These are phyloP conservation scores for Pampusana beccarii DNA, from an alignment of 2,113 vertebrate genomes.

Conservation along the genomic window DNA sequence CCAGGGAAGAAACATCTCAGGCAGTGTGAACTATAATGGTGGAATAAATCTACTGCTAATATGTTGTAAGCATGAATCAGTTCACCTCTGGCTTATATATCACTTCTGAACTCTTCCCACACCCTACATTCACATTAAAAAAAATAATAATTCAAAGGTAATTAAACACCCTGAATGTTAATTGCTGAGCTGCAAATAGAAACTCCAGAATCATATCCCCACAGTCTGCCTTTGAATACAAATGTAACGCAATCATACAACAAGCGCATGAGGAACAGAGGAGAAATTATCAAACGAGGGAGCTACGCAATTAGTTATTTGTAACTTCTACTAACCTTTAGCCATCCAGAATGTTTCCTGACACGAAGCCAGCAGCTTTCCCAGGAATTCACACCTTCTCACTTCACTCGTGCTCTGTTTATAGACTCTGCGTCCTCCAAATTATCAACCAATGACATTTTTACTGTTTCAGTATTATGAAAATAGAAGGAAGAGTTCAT, in stretches of 20 bases:
- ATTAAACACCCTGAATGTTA: not conserved
- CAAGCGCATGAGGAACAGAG: not conserved
- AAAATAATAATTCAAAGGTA: not conserved
- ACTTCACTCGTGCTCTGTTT: not conserved
- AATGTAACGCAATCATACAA: not conserved
- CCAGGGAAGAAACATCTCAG: not conserved
- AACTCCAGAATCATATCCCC: not conserved
- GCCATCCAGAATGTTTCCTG: not conserved
- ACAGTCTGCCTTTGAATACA: not conserved
- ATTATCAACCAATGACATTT: not conserved
- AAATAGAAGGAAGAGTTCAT: not conserved
- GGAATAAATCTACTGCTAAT: not conserved
- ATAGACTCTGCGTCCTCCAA: not conserved
- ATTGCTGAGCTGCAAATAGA: not conserved
- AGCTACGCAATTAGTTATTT: not conserved
- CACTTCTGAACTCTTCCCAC: not conserved
- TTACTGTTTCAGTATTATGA: not conserved
- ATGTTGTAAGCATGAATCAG: not conserved
- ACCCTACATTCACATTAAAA: not conserved
- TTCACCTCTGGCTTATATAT: not conserved
- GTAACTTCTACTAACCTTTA: not conserved
- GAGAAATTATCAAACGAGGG: not conserved
- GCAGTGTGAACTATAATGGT: accelerated
- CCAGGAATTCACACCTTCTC: not conserved
- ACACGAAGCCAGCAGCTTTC: not conserved